These are phyloP conservation scores for Hoplodrina ambigua DNA, from an alignment of 2,888 invertebrate genomes.

Conservation along the genomic window DNA sequence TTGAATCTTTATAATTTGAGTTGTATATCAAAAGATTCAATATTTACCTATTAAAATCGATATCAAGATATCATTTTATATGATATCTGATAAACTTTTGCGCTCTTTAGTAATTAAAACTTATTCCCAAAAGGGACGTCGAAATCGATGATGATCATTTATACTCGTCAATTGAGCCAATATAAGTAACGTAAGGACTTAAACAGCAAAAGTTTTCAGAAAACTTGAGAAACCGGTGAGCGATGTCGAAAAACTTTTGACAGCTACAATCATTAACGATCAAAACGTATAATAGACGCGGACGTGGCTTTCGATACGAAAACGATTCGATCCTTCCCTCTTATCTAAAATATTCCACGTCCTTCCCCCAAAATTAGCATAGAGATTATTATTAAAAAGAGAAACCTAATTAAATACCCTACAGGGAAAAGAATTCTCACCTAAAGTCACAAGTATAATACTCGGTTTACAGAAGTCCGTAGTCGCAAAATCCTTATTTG, in stretches of 20 bases:
- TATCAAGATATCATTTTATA: no score
- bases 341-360: conserved; percentile 36
- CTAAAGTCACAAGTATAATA: conserved; percentile 49
- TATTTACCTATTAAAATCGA: not conserved
- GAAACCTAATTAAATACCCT: conserved; percentile 47
- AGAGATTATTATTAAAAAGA: conserved; percentile 51
- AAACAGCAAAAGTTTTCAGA: conserved; percentile 2
- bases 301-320: conserved; percentile 22
- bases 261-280: conserved; percentile 33
- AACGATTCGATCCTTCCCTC: conserved; percentile 18
- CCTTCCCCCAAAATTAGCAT: conserved; percentile 39
- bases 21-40: not conserved
- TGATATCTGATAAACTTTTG: not conserved
- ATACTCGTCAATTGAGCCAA: not conserved
- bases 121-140: not conserved
- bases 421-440: conserved; percentile 50
- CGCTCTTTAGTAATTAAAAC: not conserved
- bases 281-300: conserved; percentile 11
- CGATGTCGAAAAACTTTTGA: conserved; percentile 30
- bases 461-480: conserved; percentile 50
- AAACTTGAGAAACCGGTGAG: conserved; percentile 9
- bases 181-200: not conserved
- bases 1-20: not conserved
- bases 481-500: conserved; percentile 70
- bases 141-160: not conserved